Evolutionary conservation across 2,113 vertebrate species (phyloP), one percentile per base, ranked within the genome.

Genomic region (Perca flavescens): DNA sequence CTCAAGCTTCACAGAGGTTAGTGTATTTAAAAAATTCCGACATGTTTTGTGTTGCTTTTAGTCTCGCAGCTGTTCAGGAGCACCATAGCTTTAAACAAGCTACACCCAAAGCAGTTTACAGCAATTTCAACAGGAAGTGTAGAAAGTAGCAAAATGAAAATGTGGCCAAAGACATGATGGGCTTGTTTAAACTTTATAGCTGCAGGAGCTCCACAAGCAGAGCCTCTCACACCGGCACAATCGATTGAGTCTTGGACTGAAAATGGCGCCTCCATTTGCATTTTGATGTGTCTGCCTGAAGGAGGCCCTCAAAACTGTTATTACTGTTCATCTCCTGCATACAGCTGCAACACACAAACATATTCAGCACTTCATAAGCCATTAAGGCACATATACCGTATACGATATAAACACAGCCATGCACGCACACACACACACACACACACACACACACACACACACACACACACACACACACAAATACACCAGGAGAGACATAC

Each of bases 231-330:
- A 43, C 12, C 19, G 14, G 21, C 61, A 62, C 53, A 58, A 25
- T 67, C 19, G 17, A 49, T 5, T 36, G 75, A 74, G 58, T 62
- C 58, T 43, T 74, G 31, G 14, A 40, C 36, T 43, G 61, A 34
- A 82, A 74, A 84, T 74, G 77, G 56, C 62, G 36, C 67, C 16
- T 17, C 49, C 47, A 80, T 87, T 87, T 84, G 81, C 86, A 87
- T 87, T 80, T 87, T 87, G 81, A 87, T 87, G 68, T 52, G 64
- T 69, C 77, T 80, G 73, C 52, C 65, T 71, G 34, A 74, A 87
- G 85, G 64, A 79, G 63, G 78, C 49, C 68, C 84, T 79, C 78
- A 61, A 21, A 80, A 74, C 77, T 77, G 68, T 31, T 74, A 84
- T 78, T 78, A 60, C 68, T 47, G 57, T 57, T 43, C 77, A 69